Conservation (phyloP, 2,888 invertebrate genomes). For the Sinohyriopsis cumingii region DNA sequence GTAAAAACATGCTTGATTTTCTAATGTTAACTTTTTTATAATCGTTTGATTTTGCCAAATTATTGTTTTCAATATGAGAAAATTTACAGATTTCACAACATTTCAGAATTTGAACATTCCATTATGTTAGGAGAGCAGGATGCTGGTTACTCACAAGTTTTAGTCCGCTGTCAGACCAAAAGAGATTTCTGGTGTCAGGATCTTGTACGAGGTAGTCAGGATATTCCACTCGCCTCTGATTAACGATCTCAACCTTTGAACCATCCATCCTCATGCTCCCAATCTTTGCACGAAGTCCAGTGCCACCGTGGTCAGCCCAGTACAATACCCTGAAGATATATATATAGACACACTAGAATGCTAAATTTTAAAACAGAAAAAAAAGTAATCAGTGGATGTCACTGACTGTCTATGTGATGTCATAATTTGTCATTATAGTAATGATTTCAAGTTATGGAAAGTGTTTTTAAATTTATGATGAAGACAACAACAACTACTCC, state of each 20-base stretch:
- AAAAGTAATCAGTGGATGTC: too few relatives aligned
- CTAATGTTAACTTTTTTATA: too few relatives aligned
- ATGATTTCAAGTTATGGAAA: background rate
- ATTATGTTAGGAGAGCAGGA: too few relatives aligned
- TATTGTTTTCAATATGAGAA: too few relatives aligned
- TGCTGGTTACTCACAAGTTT: constrained; percentile 66
- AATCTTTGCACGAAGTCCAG: constrained; percentile 89
- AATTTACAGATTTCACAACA: too few relatives aligned
- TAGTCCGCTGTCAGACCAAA: constrained; percentile 81
- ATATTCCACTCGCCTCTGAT: constrained; percentile 76
- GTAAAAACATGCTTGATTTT: too few relatives aligned
- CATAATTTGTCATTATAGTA: too few relatives aligned
- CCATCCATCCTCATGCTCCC: constrained; percentile 93
- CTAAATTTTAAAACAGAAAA: too few relatives aligned
- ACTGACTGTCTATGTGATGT: too few relatives aligned
- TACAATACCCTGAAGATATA: constrained; percentile 81
- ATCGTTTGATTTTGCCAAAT: too few relatives aligned
- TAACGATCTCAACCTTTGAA: constrained; percentile 82
- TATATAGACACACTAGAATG: too few relatives aligned
- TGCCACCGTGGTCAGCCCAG: constrained; percentile 96
- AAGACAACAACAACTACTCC: background rate
- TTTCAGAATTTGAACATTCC: too few relatives aligned
- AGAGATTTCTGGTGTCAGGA: constrained; percentile 84
- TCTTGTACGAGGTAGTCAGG: constrained; percentile 91
- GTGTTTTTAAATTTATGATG: background rate